Percentiles rank a stretch among this genome's conserved stretches.
Conservation (phyloP, 2,113 vertebrate species). For the Gasterosteus nipponicus region DNA sequence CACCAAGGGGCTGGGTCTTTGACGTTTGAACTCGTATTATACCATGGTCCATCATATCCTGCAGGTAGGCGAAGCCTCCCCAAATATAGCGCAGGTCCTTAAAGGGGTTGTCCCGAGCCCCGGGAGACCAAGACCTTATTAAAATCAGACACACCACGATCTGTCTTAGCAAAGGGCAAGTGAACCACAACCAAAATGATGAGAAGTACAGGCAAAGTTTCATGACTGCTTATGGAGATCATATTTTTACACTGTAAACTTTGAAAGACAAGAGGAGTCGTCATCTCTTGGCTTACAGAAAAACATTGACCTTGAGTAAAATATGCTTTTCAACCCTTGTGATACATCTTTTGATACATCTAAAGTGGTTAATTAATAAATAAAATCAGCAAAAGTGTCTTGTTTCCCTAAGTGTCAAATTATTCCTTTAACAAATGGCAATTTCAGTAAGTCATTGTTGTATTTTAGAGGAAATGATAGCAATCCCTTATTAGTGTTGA, state of each 20-base stretch:
- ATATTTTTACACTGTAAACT: slow-evolving; percentile 27
- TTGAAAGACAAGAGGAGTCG: not conserved
- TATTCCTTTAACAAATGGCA: not conserved
- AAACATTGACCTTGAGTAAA: slow-evolving; percentile 1
- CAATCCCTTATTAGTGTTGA: not conserved
- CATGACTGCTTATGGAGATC: slow-evolving; percentile 27
- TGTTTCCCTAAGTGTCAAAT: not conserved
- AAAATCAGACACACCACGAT: slow-evolving; percentile 62
- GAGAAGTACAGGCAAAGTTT: slow-evolving; percentile 21
- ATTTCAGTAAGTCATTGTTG: not conserved
- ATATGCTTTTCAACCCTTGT: not conserved
- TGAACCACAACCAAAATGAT: slow-evolving; percentile 33
- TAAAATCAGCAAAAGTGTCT: not conserved
- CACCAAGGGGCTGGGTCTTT: slow-evolving; percentile 84
- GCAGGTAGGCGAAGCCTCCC: slow-evolving; percentile 94
- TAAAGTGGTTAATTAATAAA: not conserved
- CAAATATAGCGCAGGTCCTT: slow-evolving; percentile 94
- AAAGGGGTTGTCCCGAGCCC: slow-evolving; percentile 90
- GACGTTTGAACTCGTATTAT: slow-evolving; percentile 86
- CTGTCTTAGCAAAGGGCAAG: slow-evolving; percentile 46
- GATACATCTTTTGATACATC: too few relatives aligned
- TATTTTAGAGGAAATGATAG: not conserved
- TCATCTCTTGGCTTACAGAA: not conserved
- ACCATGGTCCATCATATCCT: slow-evolving; percentile 93
- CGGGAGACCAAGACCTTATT: slow-evolving; percentile 92